These are phyloP conservation scores for Epistrophe eligans DNA, from an alignment of 2,888 invertebrate genomes.

Conservation along the genomic window DNA sequence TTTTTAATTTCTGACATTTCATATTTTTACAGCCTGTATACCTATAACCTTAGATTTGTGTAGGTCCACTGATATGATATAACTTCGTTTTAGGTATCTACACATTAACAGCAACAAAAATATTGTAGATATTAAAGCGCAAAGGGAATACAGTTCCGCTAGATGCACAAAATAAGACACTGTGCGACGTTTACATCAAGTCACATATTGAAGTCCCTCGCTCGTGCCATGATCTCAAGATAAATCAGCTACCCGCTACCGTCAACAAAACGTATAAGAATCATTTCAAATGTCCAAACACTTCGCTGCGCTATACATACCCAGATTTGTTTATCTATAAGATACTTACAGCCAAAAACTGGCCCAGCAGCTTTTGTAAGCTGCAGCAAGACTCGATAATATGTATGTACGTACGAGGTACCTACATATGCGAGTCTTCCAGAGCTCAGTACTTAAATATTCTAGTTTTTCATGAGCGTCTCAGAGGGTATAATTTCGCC, in stretches of 20 bases:
- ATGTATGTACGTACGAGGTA: neutral
- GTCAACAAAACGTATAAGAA: slow-evolving; percentile 37
- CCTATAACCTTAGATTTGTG: no score
- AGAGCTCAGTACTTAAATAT: slow-evolving; percentile 26
- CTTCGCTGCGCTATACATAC: neutral
- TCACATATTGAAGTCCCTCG: slow-evolving; percentile 28
- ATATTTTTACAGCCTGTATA: no score
- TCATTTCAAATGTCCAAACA: slow-evolving; percentile 47
- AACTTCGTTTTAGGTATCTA: no score
- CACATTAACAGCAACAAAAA: no score
- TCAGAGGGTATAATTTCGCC: slow-evolving; percentile 35
- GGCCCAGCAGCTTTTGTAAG: slow-evolving; percentile 42
- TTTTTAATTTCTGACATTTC: no score
- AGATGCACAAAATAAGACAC: no score
- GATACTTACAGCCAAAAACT: slow-evolving; percentile 36
- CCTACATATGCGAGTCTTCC: neutral
- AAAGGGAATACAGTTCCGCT: no score
- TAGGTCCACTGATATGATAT: no score
- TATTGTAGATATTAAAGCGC: no score
- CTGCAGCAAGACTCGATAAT: neutral
- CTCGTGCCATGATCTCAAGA: slow-evolving; percentile 71
- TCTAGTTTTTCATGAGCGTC: slow-evolving; percentile 57
- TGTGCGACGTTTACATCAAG: slow-evolving; percentile 8
- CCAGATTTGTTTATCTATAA: slow-evolving; percentile 34
- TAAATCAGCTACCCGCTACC: slow-evolving; percentile 68